These are phyloP conservation scores for Aphidius ervi DNA, from an alignment of 1,140 invertebrate species.

Conservation along the genomic window DNA sequence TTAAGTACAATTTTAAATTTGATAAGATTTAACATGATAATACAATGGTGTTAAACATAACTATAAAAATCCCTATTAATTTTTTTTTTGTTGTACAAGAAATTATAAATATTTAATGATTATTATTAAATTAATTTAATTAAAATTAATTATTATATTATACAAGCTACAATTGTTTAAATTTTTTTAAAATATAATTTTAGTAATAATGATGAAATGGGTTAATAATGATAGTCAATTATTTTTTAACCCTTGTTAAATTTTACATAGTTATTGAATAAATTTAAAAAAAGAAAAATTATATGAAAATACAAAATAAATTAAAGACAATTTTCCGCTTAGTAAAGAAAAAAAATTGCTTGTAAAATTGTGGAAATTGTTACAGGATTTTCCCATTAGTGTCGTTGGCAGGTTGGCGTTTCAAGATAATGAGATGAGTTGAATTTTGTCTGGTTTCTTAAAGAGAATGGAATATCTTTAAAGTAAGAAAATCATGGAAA, in stretches of 20 bases:
- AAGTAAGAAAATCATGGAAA: background rate
- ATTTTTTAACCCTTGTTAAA: background rate
- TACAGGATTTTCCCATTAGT: constrained; percentile 19
- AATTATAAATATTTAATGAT: too few relatives aligned
- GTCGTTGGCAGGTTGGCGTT: constrained; percentile 15
- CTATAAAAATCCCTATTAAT: too few relatives aligned
- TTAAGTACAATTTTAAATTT: background rate
- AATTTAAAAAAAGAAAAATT: background rate
- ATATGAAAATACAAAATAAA: constrained; percentile 17
- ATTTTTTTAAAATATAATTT: too few relatives aligned
- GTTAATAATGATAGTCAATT: constrained; percentile 9
- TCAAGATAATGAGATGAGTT: constrained; percentile 23
- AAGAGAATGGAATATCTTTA: background rate
- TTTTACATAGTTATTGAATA: background rate
- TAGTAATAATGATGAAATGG: too few relatives aligned
- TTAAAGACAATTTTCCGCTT: constrained; percentile 31
- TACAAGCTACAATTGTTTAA: too few relatives aligned
- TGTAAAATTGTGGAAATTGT: constrained; percentile 20
- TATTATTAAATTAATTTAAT: too few relatives aligned
- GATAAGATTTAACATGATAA: background rate
- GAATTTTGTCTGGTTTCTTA: background rate
- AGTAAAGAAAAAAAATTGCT: constrained; percentile 33
- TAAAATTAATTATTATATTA: too few relatives aligned
- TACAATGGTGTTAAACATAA: background rate
- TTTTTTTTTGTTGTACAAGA: too few relatives aligned